Evolutionary conservation across 2,113 vertebrate genomes (phyloP).

Genomic region (Columba livia): DNA sequence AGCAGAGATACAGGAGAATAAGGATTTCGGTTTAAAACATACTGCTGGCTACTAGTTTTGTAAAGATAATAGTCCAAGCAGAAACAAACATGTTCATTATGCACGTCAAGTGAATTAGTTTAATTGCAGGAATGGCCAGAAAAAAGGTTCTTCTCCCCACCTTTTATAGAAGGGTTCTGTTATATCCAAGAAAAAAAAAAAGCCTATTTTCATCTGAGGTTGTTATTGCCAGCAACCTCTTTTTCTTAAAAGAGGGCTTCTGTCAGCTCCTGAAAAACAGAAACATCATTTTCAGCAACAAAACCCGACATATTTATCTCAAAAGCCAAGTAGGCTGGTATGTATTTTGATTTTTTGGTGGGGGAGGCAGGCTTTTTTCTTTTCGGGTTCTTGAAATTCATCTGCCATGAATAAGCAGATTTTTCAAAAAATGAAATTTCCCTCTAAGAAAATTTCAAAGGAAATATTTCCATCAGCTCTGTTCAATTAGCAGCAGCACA

Average conservation of each 20-base stretch:
- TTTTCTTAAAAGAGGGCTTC: constrained; percentile 33
- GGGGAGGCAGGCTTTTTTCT: constrained; percentile 16
- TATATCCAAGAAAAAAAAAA: background rate
- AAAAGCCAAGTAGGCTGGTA: constrained; percentile 36
- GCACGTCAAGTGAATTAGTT: background rate
- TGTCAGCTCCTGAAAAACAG: constrained; percentile 32
- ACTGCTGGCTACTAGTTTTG: background rate
- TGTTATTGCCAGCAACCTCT: constrained; percentile 24
- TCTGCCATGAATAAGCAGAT: constrained; percentile 40
- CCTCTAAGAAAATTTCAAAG: constrained; percentile 29
- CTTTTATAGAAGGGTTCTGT: background rate
- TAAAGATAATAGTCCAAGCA: background rate
- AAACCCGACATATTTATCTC: constrained; percentile 29
- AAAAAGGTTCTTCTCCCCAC: background rate
- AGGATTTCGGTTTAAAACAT: background rate
- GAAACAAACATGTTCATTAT: background rate
- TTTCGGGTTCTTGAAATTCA: constrained; percentile 20
- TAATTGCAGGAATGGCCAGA: background rate
- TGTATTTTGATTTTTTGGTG: background rate
- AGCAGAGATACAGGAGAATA: background rate
- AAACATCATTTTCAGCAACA: constrained; percentile 40
- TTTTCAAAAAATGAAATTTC: background rate
- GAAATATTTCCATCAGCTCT: background rate
- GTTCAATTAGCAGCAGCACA: background rate
- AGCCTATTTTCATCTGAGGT: constrained; percentile 3